These are phyloP conservation scores for Bergia puertoricense DNA, from an alignment of 92 coral and sea anemone genomes.

Conservation along the genomic window DNA sequence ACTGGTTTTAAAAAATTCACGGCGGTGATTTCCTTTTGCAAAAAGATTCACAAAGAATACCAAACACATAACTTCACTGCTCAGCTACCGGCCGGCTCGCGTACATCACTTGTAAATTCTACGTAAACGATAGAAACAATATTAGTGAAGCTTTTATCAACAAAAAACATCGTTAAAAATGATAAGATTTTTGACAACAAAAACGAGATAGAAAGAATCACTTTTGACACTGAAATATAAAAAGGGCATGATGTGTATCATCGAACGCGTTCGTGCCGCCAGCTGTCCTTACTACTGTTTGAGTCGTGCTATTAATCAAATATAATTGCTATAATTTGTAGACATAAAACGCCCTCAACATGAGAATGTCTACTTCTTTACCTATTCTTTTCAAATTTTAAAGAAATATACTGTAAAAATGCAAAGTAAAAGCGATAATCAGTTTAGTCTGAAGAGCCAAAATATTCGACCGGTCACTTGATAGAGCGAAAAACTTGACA, in stretches of 20 bases:
- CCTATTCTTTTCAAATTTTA: background rate
- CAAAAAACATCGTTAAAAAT: conserved; percentile 26
- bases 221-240: conserved; percentile 38
- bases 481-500: conserved; percentile 6
- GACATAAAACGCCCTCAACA: conserved; percentile 35
- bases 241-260: conserved; percentile 34
- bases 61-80: background rate
- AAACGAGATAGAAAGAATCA: conserved; percentile 33
- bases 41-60: conserved; percentile 2
- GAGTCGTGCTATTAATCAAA: conserved; percentile 26
- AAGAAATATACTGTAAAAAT: background rate
- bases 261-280: background rate
- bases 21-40: conserved; percentile 8
- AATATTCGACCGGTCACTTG: conserved; percentile 3
- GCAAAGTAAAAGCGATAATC: conserved; percentile 6
- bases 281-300: conserved; percentile 23
- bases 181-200: conserved; percentile 36
- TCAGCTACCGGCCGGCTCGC: conserved; percentile 21
- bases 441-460: conserved; percentile 6
- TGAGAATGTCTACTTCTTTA: background rate
- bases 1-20: background rate
- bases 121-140: conserved; percentile 11
- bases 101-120: background rate
- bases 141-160: conserved; percentile 22
- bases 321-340: conserved; percentile 36